A percentile compares a stretch with the other conserved stretches of the same genome.
Conservation (phyloP, 2,113 vertebrate species). For the Heliornis fulica region DNA sequence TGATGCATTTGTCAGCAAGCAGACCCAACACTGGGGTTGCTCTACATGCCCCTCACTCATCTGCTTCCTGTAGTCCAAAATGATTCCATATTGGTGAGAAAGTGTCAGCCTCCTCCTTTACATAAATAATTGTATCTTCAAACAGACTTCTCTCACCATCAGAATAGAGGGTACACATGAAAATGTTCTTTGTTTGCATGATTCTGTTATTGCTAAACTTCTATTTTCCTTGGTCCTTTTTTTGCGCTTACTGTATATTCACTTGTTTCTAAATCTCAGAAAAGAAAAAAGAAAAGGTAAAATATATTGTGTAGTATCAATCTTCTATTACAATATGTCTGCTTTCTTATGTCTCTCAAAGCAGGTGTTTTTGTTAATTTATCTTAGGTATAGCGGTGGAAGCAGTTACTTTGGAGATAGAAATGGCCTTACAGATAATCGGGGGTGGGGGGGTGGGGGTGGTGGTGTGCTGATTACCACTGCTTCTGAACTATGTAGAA, state of each 20-base stretch:
- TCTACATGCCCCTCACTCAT: accelerated
- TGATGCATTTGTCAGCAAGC: background rate
- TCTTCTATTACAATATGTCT: background rate
- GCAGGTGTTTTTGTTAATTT: background rate
- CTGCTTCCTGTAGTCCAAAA: background rate
- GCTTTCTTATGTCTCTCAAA: background rate
- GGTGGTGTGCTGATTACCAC: too few species aligned
- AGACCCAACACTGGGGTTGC: background rate
- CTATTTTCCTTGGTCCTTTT: background rate
- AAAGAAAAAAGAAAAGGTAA: background rate
- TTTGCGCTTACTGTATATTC: background rate
- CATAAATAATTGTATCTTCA: background rate
- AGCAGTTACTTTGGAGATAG: background rate
- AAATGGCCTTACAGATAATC: background rate
- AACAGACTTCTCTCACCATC: background rate
- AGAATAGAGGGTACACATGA: background rate
- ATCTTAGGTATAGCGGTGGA: background rate
- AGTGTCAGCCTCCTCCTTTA: background rate
- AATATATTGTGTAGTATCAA: background rate
- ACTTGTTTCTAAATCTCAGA: background rate
- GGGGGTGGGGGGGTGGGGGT: too few species aligned
- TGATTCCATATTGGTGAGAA: background rate
- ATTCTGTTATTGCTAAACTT: background rate
- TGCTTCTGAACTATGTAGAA: background rate
- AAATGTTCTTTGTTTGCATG: background rate